phyloP scores from a whole-genome alignment of 2,113 vertebrate genomes.

The Noctilio leporinus region DNA sequence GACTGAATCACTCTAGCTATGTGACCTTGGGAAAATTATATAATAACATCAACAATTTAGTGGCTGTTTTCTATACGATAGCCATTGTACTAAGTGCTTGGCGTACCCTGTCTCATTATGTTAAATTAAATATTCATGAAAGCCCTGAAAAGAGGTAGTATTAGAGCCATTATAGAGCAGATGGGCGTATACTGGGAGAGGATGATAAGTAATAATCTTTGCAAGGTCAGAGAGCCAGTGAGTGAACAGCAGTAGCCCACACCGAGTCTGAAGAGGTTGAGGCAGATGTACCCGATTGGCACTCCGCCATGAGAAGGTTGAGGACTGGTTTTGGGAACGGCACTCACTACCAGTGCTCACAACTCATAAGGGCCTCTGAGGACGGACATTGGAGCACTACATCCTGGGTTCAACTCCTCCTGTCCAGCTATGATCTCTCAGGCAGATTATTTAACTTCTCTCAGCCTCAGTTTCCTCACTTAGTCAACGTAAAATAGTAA shows the following conservation, averaged over 20 bases:
- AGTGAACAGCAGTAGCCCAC: accelerated
- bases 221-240: neutral
- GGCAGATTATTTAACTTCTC: neutral
- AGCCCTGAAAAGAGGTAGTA: neutral
- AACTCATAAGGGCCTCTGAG: neutral
- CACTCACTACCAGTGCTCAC: neutral
- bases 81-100: neutral
- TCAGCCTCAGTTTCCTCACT: neutral
- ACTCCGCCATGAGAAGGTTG: neutral
- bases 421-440: neutral
- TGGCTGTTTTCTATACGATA: neutral
- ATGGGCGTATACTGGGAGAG: neutral
- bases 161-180: neutral
- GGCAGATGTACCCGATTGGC: too few relatives aligned
- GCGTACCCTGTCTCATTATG: constrained; percentile 5
- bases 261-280: accelerated
- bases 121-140: constrained; percentile 43
- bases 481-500: neutral
- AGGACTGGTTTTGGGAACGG: neutral
- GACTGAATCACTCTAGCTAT: neutral
- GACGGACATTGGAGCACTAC: accelerated
- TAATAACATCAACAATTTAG: neutral
- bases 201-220: neutral
- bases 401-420: neutral
- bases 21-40: constrained; percentile 2